Evolutionary conservation across 2,113 vertebrate species (phyloP).

Genomic region (Heterotis niloticus): DNA sequence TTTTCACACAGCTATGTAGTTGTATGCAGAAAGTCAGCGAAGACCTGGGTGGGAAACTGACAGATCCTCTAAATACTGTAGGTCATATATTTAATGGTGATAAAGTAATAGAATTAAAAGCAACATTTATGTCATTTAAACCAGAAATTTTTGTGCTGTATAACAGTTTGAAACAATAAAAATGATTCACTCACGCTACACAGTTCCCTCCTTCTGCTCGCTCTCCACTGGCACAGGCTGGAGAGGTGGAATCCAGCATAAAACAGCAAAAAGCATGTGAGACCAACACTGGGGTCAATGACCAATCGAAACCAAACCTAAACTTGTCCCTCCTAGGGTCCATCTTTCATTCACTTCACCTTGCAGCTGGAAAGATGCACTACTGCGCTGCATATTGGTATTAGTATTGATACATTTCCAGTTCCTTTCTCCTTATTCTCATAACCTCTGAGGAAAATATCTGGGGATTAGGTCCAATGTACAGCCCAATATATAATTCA

Average conservation of each 20-base stretch:
- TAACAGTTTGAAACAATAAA: neutral
- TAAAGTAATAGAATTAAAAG: neutral
- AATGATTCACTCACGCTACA: slow-evolving; percentile 50
- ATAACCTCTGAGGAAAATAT: no score
- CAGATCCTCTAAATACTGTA: no score
- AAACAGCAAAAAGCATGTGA: neutral
- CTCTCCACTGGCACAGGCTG: slow-evolving; percentile 61
- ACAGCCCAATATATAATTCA: no score
- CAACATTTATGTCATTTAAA: neutral
- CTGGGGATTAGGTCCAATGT: no score
- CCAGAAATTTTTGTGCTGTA: neutral
- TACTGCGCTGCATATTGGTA: no score
- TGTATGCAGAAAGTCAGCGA: no score
- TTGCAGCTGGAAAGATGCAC: neutral
- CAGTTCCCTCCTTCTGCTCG: slow-evolving; percentile 33
- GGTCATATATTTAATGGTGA: neutral
- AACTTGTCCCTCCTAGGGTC: neutral
- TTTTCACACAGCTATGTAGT: no score
- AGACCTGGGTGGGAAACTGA: no score
- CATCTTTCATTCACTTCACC: neutral
- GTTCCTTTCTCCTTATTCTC: no score
- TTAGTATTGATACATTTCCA: neutral
- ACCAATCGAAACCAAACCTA: neutral
- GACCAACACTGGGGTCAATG: neutral
- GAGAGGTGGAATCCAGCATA: slow-evolving; percentile 24